Base-by-base conservation (phyloP, 1,140 invertebrate genomes). In the Mylabris phalerata region DNA sequence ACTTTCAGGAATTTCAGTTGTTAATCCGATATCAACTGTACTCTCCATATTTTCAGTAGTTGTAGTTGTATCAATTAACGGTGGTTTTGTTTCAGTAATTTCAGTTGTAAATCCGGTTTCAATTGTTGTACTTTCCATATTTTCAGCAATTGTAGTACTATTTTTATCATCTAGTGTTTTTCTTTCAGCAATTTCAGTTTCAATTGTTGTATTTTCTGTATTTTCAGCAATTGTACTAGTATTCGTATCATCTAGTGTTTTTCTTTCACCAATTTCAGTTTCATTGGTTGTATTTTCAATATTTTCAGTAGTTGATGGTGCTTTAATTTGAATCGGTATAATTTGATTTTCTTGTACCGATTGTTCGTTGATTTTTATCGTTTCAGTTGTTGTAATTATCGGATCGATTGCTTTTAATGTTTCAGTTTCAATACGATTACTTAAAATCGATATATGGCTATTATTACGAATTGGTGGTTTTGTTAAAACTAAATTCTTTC, bases 341-440 rank as follows among this genome's bases (percentile, higher is more conserved):
- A 67, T 27, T 60, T 67, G 55, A 55, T 63, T 68, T 55, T 67
- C 61, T 57, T 66, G 50, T 4, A 63, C 49, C 32, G 39, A 44
- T 48, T 61, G 59, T 66, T 61, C 62, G 11, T 49, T 40, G 10
- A 48, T 47, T n/a, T 50, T 55, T 19, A 52, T 51, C 42, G 48
- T 51, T 26, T 56, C 43, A 27, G 13, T 44, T 39, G n/a, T 32
- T 48, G 7, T 11, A 9, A 50, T 41, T 11, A 46, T 32, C n/a
- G 48, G 9, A 26, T 48, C 48, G 45, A 64, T 57, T 5, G 67
- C 56, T 44, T 67, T 65, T 3, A 56, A 40, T 19, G 50, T 61
- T 49, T 71, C 71, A 24, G 59, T 66, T 54, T 72, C 69, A 49
- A 71, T 72, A 27, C 70, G 69, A 43, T 72, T 72, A 50, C 52